Evolutionary conservation across 2,888 invertebrate genomes (phyloP).

Genomic region (Petrolisthes cinctipes): DNA sequence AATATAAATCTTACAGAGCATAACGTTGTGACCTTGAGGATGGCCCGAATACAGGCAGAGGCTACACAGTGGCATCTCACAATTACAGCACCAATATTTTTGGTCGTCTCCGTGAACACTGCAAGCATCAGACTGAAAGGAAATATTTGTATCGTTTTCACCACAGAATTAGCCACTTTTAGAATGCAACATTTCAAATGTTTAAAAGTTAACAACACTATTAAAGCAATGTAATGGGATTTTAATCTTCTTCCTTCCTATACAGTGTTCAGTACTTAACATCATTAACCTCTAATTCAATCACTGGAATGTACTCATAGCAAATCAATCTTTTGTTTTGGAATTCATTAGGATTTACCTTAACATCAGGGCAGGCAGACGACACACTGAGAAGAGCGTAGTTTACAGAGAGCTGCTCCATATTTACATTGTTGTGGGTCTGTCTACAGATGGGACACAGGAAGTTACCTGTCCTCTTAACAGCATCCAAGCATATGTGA

Average conservation of each 20-base stretch:
- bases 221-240: no score
- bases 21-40: constrained; percentile 18
- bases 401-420: constrained; percentile 15
- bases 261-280: not conserved
- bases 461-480: constrained; percentile 6
- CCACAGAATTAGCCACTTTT: no score
- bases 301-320: no score
- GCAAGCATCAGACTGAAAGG: constrained; percentile 4
- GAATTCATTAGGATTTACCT: not conserved
- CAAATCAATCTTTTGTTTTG: not conserved
- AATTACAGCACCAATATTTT: constrained; percentile 22
- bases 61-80: not conserved
- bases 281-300: not conserved
- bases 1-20: not conserved
- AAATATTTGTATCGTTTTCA: not conserved
- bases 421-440: constrained; percentile 4
- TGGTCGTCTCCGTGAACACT: constrained; percentile 8
- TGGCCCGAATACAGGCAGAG: constrained; percentile 16
- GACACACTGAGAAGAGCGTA: constrained; percentile 30
- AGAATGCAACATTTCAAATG: no score
- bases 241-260: not conserved
- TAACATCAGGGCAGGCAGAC: constrained; percentile 8
- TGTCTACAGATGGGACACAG: constrained; percentile 23
- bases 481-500: constrained; percentile 67
- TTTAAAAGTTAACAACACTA: no score